Percentiles rank a stretch among this genome's conserved stretches.
These are phyloP conservation scores for Lemur catta DNA, from an alignment of 2,797 vertebrate species.

Conservation along the genomic window DNA sequence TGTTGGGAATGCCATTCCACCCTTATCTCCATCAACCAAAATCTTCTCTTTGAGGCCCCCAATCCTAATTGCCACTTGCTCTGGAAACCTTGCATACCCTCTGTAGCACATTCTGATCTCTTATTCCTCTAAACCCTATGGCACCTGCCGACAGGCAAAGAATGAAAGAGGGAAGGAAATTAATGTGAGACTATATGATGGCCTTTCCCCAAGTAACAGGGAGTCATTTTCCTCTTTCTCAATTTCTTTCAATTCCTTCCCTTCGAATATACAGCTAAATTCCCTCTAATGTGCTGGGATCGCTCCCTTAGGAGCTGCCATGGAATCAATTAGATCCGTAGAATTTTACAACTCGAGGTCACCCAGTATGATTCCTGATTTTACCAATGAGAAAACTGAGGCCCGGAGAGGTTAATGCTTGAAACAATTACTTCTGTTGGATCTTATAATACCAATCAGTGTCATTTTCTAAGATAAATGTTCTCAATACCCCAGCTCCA, in stretches of 20 bases:
- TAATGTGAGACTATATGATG: neutral
- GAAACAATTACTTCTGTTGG: constrained; percentile 54
- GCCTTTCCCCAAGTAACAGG: constrained; percentile 22
- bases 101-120: neutral
- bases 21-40: neutral
- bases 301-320: constrained; percentile 58
- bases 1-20: neutral
- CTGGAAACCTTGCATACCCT: neutral
- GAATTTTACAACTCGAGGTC: constrained; percentile 59
- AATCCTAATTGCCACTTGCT: neutral
- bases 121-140: neutral
- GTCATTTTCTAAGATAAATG: constrained; percentile 65
- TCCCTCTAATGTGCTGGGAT: constrained; percentile 63
- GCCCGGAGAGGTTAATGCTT: constrained; percentile 68
- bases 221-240: constrained; percentile 50
- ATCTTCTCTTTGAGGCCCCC: neutral
- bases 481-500: constrained; percentile 38
- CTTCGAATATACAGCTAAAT: constrained; percentile 44
- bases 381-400: constrained; percentile 79
- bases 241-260: constrained; percentile 14
- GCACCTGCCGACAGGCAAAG: constrained; percentile 3
- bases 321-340: constrained; percentile 56
- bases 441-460: constrained; percentile 56
- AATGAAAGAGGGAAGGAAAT: constrained; percentile 19
- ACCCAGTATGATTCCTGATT: constrained; percentile 68